Conservation (phyloP, 2,888 invertebrate genomes). For the Tenthredo livida region DNA sequence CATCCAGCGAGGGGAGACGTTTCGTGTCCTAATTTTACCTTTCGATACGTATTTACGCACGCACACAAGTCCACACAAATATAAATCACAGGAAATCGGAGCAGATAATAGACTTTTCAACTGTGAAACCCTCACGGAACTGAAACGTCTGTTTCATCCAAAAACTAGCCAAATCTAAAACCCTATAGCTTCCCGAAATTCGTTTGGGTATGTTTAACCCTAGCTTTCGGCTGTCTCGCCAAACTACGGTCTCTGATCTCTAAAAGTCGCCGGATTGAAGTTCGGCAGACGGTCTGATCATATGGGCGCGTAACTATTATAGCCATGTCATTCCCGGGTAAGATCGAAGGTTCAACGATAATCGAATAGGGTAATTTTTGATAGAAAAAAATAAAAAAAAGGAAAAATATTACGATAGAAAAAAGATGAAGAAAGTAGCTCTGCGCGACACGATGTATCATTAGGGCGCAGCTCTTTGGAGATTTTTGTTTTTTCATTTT, state of each 20-base stretch:
- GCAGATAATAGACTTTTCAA: conserved; percentile 12
- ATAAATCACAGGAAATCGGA: conserved; percentile 6
- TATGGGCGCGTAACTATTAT: neutral
- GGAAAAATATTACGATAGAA: neutral
- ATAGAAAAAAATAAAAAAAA: neutral
- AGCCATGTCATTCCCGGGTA: neutral
- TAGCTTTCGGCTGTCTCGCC: neutral
- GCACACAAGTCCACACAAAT: neutral
- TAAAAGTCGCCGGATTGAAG: neutral
- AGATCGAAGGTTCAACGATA: neutral
- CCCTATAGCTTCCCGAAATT: neutral
- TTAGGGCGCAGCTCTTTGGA: conserved; percentile 35
- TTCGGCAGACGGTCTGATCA: neutral
- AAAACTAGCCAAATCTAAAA: neutral
- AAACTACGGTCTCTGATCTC: neutral
- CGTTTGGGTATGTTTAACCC: neutral
- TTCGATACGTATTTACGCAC: neutral
- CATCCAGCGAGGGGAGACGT: neutral
- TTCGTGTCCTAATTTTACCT: conserved; percentile 33
- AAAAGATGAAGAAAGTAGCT: neutral
- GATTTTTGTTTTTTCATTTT: no score
- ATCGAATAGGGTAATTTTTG: neutral
- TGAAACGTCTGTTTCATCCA: neutral
- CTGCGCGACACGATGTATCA: conserved; percentile 6
- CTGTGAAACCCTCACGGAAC: neutral